Evolutionary conservation across 2,888 invertebrate genomes (phyloP).

Genomic region (Theristus sp.): DNA sequence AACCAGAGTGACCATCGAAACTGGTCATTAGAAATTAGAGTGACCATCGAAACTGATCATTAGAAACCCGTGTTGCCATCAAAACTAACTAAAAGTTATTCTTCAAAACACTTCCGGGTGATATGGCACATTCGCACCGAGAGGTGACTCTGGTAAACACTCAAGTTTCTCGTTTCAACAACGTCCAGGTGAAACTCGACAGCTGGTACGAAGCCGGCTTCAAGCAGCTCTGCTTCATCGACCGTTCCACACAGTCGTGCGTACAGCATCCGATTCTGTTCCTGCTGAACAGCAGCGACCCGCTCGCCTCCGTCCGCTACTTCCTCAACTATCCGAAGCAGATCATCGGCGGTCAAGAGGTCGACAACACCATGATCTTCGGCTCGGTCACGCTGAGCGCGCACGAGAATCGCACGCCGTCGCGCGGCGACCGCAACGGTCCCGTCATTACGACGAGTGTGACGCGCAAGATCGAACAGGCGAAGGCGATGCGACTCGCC

Average conservation of each 20-base stretch:
- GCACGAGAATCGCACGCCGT: too few relatives aligned
- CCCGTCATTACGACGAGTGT: too few relatives aligned
- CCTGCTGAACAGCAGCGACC: not conserved
- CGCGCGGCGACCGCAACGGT: too few relatives aligned
- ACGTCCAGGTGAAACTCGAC: not conserved
- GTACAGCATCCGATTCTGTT: not conserved
- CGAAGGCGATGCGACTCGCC: slow-evolving; percentile 8
- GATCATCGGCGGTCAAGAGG: slow-evolving; percentile 11
- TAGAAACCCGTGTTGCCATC: too few relatives aligned
- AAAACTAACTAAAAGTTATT: too few relatives aligned
- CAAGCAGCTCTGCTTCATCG: not conserved
- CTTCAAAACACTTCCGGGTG: too few relatives aligned
- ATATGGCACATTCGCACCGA: too few relatives aligned
- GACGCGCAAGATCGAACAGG: too few relatives aligned
- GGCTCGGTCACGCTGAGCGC: slow-evolving; percentile 19
- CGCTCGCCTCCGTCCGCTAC: not conserved
- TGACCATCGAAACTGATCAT: too few relatives aligned
- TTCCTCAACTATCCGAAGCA: slow-evolving; percentile 1
- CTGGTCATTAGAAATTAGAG: too few relatives aligned
- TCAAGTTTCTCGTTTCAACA: not conserved
- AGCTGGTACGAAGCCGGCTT: not conserved
- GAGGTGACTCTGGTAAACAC: too few relatives aligned
- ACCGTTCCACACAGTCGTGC: not conserved
- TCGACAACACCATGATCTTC: slow-evolving; percentile 24
- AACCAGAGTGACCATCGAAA: too few relatives aligned